Evolutionary conservation across 2,113 vertebrate species (phyloP).

Genomic region (Odontophorus gujanensis): DNA sequence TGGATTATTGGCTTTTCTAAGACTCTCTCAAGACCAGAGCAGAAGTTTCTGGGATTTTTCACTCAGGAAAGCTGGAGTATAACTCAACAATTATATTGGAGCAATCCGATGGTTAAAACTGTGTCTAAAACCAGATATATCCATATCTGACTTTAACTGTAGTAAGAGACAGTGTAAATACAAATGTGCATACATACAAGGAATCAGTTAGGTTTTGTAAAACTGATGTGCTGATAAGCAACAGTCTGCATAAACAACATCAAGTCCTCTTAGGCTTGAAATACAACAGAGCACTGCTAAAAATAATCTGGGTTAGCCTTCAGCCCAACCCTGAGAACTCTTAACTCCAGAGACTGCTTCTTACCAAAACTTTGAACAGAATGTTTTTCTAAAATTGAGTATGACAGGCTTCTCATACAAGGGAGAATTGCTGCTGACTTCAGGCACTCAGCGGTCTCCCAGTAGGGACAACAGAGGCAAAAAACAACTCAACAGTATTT

Average conservation of each 20-base stretch:
- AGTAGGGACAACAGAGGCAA: neutral
- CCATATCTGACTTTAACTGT: neutral
- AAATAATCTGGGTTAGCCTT: neutral
- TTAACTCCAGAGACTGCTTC: neutral
- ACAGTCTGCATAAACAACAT: neutral
- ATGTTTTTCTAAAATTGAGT: neutral
- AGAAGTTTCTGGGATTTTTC: neutral
- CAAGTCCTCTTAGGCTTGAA: neutral
- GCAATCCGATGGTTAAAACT: neutral
- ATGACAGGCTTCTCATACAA: neutral
- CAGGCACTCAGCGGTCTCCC: neutral
- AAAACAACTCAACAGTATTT: neutral
- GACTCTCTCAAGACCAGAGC: neutral
- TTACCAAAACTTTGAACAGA: neutral
- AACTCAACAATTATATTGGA: neutral
- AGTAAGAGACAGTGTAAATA: neutral
- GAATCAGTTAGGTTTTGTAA: neutral
- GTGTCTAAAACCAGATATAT: neutral
- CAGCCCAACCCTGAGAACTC: neutral
- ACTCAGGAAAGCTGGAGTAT: neutral
- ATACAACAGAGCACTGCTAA: neutral
- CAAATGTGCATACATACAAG: rapidly evolving
- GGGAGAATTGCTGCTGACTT: neutral
- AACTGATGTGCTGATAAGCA: neutral
- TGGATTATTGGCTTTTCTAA: neutral